These are phyloP conservation scores for Patella pellucida DNA, from an alignment of 2,888 invertebrate species.

Conservation along the genomic window DNA sequence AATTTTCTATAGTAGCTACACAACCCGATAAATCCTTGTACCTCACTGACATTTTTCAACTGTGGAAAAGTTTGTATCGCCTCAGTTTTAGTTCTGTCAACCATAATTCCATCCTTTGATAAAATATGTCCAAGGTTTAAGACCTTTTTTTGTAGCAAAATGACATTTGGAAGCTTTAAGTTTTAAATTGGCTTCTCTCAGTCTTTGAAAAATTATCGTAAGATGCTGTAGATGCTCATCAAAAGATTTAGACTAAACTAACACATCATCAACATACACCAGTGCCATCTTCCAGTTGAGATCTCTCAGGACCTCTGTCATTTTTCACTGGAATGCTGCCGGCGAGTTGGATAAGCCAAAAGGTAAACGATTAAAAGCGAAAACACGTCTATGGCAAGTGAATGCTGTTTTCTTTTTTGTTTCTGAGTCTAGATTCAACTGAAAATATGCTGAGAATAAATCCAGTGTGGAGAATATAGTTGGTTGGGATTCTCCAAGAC, in stretches of 20 bases:
- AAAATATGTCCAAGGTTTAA: constrained; percentile 37
- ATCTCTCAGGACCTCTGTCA: neutral
- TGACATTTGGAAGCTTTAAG: constrained; percentile 40
- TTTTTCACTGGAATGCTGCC: constrained; percentile 3
- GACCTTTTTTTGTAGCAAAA: constrained; percentile 34
- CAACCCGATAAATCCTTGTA: constrained; percentile 32
- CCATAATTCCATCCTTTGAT: constrained; percentile 32
- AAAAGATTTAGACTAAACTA: constrained; percentile 32
- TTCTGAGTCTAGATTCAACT: neutral
- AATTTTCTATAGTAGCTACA: constrained; percentile 36
- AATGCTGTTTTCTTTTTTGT: neutral
- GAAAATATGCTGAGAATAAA: neutral
- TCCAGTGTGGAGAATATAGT: constrained; percentile 24
- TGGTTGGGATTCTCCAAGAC: too few species aligned
- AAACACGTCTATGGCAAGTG: neutral
- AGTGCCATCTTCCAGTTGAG: constrained; percentile 38
- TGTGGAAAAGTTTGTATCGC: constrained; percentile 23
- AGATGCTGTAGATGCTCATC: constrained; percentile 35
- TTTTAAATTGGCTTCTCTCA: constrained; percentile 34
- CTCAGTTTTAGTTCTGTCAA: constrained; percentile 27
- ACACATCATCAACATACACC: constrained; percentile 43
- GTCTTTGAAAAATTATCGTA: constrained; percentile 29
- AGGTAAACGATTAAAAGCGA: neutral
- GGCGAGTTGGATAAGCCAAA: neutral
- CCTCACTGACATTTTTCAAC: constrained; percentile 31